Percentiles rank a stretch among this genome's conserved stretches.
Evolutionary conservation across 2,888 invertebrate genomes (phyloP).

Genomic region (Amphipoea lucens): DNA sequence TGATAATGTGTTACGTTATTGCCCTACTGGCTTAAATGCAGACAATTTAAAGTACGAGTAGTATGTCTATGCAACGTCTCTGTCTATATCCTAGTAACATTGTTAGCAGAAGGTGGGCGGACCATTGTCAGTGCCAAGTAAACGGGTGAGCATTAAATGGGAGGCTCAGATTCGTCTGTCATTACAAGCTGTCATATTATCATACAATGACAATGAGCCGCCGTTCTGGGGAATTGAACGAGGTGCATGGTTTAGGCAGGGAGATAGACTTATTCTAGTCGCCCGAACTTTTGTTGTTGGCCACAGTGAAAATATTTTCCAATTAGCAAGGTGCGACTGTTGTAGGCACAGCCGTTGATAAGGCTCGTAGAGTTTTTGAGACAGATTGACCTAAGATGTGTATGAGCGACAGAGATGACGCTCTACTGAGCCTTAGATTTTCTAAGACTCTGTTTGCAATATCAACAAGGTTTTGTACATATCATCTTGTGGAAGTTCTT

Average conservation of each 20-base stretch:
- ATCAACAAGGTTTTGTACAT: neutral
- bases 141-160: constrained; percentile 80
- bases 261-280: constrained; percentile 28
- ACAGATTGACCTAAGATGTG: neutral
- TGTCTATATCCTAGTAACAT: constrained; percentile 55
- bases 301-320: neutral
- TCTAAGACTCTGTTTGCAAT: neutral
- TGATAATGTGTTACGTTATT: too few relatives aligned
- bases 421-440: neutral
- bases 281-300: neutral
- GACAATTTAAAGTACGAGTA: neutral
- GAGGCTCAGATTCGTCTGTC: constrained; percentile 77
- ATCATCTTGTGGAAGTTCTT: neutral
- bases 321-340: neutral
- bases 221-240: constrained; percentile 63
- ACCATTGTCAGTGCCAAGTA: constrained; percentile 76
- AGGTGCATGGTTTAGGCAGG: constrained; percentile 36
- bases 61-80: constrained; percentile 62
- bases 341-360: neutral
- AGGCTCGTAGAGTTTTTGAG: neutral
- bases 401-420: neutral
- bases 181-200: constrained; percentile 78
- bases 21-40: neutral
- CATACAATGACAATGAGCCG: constrained; percentile 86
- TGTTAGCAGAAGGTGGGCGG: constrained; percentile 73